Evolutionary conservation across 2,888 invertebrate species (phyloP).

Genomic region (Macrophya alboannulata): DNA sequence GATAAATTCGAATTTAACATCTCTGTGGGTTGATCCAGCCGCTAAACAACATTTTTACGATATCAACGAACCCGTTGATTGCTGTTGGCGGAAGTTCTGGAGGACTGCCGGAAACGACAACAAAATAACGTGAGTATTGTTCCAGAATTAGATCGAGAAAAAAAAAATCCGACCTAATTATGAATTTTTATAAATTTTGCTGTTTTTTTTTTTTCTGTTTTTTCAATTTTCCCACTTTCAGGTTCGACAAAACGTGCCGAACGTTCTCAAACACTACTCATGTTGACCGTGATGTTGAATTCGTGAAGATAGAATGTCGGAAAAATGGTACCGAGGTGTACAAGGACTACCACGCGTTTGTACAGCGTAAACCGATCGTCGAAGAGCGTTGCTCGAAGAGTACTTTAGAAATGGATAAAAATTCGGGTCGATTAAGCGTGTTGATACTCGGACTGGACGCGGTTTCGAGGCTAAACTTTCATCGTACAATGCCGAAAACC

Average conservation of each 20-base stretch:
- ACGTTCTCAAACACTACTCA: constrained; percentile 80
- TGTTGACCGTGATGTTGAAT: constrained; percentile 82
- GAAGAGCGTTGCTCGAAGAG: constrained; percentile 68
- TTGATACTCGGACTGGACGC: constrained; percentile 93
- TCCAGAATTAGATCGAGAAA: constrained; percentile 74
- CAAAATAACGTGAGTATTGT: constrained; percentile 77
- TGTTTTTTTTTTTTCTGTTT: no score
- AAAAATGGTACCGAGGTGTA: constrained; percentile 82
- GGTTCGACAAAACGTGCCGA: constrained; percentile 81
- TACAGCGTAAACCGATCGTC: constrained; percentile 80
- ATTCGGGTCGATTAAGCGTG: constrained; percentile 83
- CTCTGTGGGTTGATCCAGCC: constrained; percentile 82
- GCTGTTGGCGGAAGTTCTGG: constrained; percentile 85
- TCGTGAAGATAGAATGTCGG: constrained; percentile 86
- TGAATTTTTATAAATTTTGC: constrained; percentile 69
- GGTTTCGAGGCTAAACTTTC: constrained; percentile 92
- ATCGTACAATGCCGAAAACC: constrained; percentile 91
- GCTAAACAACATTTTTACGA: constrained; percentile 81
- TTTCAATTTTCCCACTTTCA: constrained; percentile 75
- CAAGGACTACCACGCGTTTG: constrained; percentile 87
- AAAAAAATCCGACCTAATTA: neutral
- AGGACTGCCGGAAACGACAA: constrained; percentile 81
- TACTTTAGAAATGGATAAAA: neutral
- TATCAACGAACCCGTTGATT: constrained; percentile 80
- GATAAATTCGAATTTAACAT: constrained; percentile 83